Evolutionary conservation across 2,113 vertebrate species (phyloP).

Genomic region (Meleagris gallopavo): DNA sequence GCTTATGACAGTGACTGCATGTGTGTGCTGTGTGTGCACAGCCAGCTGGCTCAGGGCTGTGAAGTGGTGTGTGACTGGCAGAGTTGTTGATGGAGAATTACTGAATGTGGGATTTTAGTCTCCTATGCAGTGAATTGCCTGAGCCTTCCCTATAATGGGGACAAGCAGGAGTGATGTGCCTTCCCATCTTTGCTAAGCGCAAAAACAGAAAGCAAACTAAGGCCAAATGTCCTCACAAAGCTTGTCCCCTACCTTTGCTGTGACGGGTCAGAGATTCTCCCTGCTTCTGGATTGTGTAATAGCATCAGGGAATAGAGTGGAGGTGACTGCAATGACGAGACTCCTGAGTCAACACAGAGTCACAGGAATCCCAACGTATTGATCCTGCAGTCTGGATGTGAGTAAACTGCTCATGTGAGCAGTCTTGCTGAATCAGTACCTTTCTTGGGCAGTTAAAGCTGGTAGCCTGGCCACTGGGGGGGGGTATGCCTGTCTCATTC

Average conservation of each 20-base stretch:
- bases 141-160: not conserved
- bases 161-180: not conserved
- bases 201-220: not conserved
- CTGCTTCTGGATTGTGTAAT: not conserved
- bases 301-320: not conserved
- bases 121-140: not conserved
- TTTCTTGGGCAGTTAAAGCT: not conserved
- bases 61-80: not conserved
- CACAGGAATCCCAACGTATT: not conserved
- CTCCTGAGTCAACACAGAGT: not conserved
- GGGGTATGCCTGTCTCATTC: not conserved
- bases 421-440: slow-evolving; percentile 2
- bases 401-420: not conserved
- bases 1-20: not conserved
- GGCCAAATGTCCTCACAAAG: not conserved
- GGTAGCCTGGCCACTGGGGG: not conserved
- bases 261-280: not conserved
- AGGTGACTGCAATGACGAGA: not conserved
- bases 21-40: not conserved
- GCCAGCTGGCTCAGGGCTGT: not conserved
- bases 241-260: not conserved
- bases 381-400: not conserved
- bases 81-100: not conserved
- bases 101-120: not conserved
- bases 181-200: not conserved